These are phyloP conservation scores for Chloroceryle inda DNA, from an alignment of 2,797 vertebrate species.

Conservation along the genomic window DNA sequence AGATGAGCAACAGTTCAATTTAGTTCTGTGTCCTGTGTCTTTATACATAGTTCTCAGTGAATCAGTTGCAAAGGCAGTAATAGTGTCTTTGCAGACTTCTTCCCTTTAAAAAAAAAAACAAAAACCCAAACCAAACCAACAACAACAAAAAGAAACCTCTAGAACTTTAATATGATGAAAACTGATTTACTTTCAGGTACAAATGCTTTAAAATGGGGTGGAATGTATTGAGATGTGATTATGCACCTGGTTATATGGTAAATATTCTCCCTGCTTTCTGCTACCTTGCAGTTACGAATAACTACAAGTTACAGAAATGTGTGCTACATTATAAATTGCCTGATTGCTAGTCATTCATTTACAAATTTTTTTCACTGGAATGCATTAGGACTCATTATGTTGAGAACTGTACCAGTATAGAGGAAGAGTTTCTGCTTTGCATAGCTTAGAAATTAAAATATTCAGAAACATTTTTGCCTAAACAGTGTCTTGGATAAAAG, in stretches of 20 bases:
- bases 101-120: neutral
- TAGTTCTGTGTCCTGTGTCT: neutral
- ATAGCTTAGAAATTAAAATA: neutral
- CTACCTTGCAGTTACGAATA: neutral
- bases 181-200: neutral
- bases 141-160: neutral
- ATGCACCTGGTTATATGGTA: neutral
- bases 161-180: neutral
- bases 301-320: neutral
- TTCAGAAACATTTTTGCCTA: fast-evolving
- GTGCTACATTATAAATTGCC: neutral
- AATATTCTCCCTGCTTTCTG: neutral
- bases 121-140: too few species aligned
- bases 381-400: neutral
- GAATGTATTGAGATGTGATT: neutral
- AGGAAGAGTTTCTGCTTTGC: neutral
- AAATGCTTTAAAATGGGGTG: neutral
- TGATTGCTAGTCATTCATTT: neutral
- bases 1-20: neutral
- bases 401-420: neutral
- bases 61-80: neutral
- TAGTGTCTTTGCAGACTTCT: neutral
- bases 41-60: neutral
- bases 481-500: neutral
- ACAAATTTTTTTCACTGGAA: neutral